Conservation (phyloP, 2,888 invertebrate species). For the Theretra japonica region DNA sequence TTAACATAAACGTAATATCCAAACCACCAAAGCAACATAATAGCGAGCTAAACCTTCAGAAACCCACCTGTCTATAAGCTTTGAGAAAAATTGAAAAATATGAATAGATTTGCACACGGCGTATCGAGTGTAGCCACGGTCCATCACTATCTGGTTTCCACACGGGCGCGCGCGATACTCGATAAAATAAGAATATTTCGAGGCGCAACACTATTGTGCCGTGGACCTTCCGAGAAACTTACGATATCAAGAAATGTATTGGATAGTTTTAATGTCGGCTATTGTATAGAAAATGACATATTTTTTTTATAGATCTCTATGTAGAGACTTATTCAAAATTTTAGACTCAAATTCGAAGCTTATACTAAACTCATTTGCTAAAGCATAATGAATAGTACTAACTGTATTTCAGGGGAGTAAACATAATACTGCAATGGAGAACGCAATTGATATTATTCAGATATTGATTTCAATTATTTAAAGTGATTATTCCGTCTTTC, state of each 20-base stretch:
- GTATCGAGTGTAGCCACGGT: slow-evolving; percentile 66
- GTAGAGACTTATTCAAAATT: too few species aligned
- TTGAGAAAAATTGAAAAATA: slow-evolving; percentile 69
- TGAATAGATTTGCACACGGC: slow-evolving; percentile 68
- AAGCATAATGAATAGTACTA: too few species aligned
- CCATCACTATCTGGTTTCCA: slow-evolving; percentile 81
- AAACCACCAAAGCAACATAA: slow-evolving; percentile 6
- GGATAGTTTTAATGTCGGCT: slow-evolving; percentile 15
- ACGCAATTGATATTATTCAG: too few species aligned
- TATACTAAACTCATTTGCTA: too few species aligned
- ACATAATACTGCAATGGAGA: too few species aligned
- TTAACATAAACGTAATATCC: background rate
- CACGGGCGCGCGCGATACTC: slow-evolving; percentile 74
- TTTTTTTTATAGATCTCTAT: background rate
- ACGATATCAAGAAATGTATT: slow-evolving; percentile 30
- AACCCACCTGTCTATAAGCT: slow-evolving; percentile 40
- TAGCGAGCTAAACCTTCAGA: slow-evolving; percentile 8
- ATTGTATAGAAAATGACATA: background rate
- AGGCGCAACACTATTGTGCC: slow-evolving; percentile 71
- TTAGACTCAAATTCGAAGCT: too few species aligned
- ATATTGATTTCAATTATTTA: too few species aligned
- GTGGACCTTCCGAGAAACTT: slow-evolving; percentile 60
- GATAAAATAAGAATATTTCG: slow-evolving; percentile 79
- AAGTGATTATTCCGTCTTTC: too few species aligned
- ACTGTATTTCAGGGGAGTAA: too few species aligned